Conservation (phyloP, 2,797 vertebrate genomes). For the Aselliscus stoliczkanus region DNA sequence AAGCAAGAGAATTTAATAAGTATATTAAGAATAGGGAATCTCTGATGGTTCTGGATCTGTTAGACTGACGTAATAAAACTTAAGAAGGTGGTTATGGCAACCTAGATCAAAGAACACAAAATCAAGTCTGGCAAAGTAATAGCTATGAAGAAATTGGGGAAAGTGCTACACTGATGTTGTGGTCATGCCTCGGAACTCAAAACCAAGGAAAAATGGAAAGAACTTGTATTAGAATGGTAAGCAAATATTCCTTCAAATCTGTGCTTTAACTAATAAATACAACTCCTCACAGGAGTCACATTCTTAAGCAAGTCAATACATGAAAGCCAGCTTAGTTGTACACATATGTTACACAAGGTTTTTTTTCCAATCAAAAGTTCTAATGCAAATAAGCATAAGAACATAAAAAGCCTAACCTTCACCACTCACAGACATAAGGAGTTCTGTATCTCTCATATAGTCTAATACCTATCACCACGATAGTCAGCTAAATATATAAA, state of each 20-base stretch:
- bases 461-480: neutral
- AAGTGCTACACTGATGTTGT: neutral
- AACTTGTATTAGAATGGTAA: neutral
- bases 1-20: neutral
- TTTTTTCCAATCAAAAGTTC: neutral
- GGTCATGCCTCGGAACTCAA: neutral
- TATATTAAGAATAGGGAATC: neutral
- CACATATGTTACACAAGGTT: neutral
- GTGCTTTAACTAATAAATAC: neutral
- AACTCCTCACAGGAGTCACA: neutral
- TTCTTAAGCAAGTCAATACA: neutral
- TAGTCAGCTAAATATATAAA: neutral
- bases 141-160: neutral
- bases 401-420: neutral
- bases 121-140: neutral
- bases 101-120: neutral
- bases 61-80: neutral
- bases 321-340: neutral
- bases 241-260: neutral
- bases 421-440: neutral
- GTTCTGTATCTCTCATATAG: neutral
- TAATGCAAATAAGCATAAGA: constrained; percentile 18
- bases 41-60: neutral
- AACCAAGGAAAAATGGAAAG: neutral
- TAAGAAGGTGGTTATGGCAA: neutral